Evolutionary conservation across 2,797 vertebrate species (phyloP), one percentile per base, ranked within the genome.

Genomic region (Nannoperca obscura): DNA sequence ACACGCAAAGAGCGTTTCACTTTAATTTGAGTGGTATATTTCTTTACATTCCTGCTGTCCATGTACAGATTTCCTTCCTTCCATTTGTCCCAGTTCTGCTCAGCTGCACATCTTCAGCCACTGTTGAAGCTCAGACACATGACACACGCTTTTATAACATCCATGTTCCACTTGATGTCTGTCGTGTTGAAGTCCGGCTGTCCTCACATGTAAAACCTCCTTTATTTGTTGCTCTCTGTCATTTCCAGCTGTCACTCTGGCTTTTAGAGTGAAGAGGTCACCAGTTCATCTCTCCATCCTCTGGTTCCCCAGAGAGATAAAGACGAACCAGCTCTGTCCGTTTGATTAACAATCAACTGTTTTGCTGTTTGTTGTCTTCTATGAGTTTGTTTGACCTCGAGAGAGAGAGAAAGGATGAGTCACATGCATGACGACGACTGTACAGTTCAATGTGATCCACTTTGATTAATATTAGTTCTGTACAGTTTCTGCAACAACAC

Each of bases 231-330:
- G 7, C 17, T 24, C 50, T 22, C 44, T 22, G 15, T 47, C 70
- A 62, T 74, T 80, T 62, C 49, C 63, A 62, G 71, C 2, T 13
- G 34, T 36, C 32, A 22, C 42, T n/a, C 3, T 0, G 30, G 69
- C 55, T 17, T 17, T 52, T 11, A 12, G 27, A 60, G 55, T 10
- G 57, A 42, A 63, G 40, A 63, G 57, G 49, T 68, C 63, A 63
- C 1, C 6, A 1, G 15, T 47, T 52, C 44, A 7, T 50, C 10
- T 52, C 19, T 58, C 40, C 34, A n/a, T 54, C 55, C 8, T 4
- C 5, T 3, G 44, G 10, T 32, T 34, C 19, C 20, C 10, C 22
- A 17, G n/a, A 52, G n/a, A 47, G 62, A 38, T 0, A 11, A 15
- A 52, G 49, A 40, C 7, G 6, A 55, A 27, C 32, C 53, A 14